Base-by-base conservation (phyloP, 2,888 invertebrate species). In the Idaea dimidiata region DNA sequence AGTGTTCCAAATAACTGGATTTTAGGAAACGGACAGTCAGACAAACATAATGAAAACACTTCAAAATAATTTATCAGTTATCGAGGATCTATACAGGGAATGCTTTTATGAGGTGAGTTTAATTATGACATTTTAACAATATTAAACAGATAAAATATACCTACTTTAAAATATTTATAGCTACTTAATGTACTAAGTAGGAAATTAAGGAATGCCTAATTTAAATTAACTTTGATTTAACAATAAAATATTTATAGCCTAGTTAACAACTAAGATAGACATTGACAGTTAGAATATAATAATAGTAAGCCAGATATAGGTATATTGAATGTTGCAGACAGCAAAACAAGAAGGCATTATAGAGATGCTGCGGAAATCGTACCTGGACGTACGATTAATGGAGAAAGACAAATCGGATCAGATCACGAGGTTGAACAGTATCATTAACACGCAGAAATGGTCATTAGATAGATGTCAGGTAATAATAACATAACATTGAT, bases 41-140 rank as follows among this genome's bases (percentile, higher is more conserved):
- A 77, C 76, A 65, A 75, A 76, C 17, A 72, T 87, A 59, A 82
- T 89, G 67, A 73, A 64, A 16, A 81, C 84, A 1, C 73, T 91
- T 17, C 81, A 86, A 64, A 84, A 81, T 68, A 88, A 88, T 61
- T 69, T 91, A 62, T 72, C 82, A 10, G 79, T 89, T 10, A 87
- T 91, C 16, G 86, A 91, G 62, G 88, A 91, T 1, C 77, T 92
- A 2, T 92, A 92, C 69, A 75, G 87, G 59, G 90, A 91, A 58
- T 87, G 88, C 61, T 92, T 91, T 66, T 91, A 90, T 61, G 91
- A 92, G 86, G 91, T 91, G 70, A 86, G 85, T 16, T 43, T 14
- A 10, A 43, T 43, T 2, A 43, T 14, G 14, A 33, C 7, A 33
- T 33, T 43, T 10, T 43, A 43, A 43, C 43, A 43, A 43, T 0